Conservation (phyloP, 2,888 invertebrate genomes). For the Callimorpha dominula region DNA sequence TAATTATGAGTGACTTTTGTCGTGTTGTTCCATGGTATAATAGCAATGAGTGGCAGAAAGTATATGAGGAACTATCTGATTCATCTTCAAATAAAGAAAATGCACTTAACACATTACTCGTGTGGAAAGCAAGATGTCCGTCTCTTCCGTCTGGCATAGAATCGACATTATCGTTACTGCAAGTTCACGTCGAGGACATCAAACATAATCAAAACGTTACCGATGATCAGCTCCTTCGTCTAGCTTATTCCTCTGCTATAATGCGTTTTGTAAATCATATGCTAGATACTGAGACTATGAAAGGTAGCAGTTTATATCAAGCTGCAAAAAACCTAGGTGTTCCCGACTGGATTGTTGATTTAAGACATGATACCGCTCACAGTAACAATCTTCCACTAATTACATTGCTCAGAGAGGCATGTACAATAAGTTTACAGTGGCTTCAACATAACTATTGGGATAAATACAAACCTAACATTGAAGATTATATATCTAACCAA, state of each 20-base stretch:
- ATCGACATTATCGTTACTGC: conserved; percentile 86
- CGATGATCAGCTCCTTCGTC: conserved; percentile 80
- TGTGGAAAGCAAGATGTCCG: conserved; percentile 87
- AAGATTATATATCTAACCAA: conserved; percentile 74
- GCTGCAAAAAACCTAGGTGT: conserved; percentile 89
- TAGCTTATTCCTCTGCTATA: conserved; percentile 88
- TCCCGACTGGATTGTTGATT: conserved; percentile 92
- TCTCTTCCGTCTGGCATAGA: conserved; percentile 87
- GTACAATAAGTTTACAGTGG: conserved; percentile 89
- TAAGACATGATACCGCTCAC: conserved; percentile 93
- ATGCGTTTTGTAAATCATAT: conserved; percentile 90
- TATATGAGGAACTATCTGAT: conserved; percentile 77
- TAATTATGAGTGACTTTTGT: conserved; percentile 42
- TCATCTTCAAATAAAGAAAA: conserved; percentile 64
- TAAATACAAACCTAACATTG: conserved; percentile 81
- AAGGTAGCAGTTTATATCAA: conserved; percentile 83
- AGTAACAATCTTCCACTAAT: conserved; percentile 89
- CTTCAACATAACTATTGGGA: conserved; percentile 89
- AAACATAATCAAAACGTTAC: conserved; percentile 53
- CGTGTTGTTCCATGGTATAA: conserved; percentile 80
- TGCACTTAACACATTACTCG: conserved; percentile 79
- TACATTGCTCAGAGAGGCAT: conserved; percentile 88
- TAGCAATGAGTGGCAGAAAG: conserved; percentile 84
- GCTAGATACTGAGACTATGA: conserved; percentile 84
- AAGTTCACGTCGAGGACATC: conserved; percentile 79